Evolutionary conservation across 2,113 vertebrate genomes (phyloP), one percentile per base, ranked within the genome.

Genomic region (Verasper variegatus): DNA sequence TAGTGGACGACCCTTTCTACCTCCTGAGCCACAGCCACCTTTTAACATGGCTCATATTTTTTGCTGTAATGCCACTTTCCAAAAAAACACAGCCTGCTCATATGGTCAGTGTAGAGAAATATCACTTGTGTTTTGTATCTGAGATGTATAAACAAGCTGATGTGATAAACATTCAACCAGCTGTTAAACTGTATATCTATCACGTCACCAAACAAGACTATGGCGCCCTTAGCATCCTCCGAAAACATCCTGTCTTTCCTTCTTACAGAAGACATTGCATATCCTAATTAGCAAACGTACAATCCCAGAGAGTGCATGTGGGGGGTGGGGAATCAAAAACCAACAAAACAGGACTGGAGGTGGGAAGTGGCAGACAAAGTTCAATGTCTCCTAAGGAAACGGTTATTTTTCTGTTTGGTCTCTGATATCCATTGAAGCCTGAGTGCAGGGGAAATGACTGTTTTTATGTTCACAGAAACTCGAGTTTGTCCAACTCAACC

Each of bases 361-460:
- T 74, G 31, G 87, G 84, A 86, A 82, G 84, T 75, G 68, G 83
- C 71, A 80, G 68, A 35, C 68, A 80, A 80, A 90, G 84, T 85
- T 86, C 85, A 83, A 68, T 47, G 80, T 86, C 83, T 80, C 81
- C 42, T 60, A 31, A 85, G 84, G 72, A 89, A 78, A 55, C 45
- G 37, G 23, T 85, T 76, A 66, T 81, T 76, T 15, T 11, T 15
- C 5, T 31, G 31, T 31, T 86, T 80, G 71, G 13, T 21, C 35
- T 65, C 42, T 47, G 60, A 75, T 74, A 57, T 62, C 64, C 47
- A 55, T 52, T 42, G 57, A n/a, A 24, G 56, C 51, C 49, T 31
- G 23, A 26, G 0, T 17, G 26, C 31, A 23, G 17, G 20, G n/a
- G 47, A 77, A 64, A 35, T 6, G 7, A 52, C 54, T 24, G n/a